A percentile compares a stretch with the other conserved stretches of the same genome.
phyloP scores from a whole-genome alignment of 1,140 invertebrate genomes.

The Meloidogyne exigua region DNA sequence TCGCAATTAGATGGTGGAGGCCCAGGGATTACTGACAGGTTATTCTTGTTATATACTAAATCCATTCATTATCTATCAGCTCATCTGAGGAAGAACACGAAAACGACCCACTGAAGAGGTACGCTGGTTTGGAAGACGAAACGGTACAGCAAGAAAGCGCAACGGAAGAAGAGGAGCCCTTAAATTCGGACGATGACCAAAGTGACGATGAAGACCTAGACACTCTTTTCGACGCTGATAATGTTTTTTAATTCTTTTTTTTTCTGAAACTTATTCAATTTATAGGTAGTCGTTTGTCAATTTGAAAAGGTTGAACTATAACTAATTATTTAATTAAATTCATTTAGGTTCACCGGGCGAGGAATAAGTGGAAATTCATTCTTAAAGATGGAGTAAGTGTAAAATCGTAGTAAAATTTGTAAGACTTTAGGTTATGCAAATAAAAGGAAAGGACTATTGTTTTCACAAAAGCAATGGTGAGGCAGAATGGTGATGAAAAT shows the following conservation, averaged over 20 bases:
- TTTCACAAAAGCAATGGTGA: no score
- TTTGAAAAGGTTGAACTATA: conserved; percentile 85
- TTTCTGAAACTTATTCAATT: no score
- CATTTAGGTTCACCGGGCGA: conserved; percentile 32
- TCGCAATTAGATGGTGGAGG: conserved; percentile 52
- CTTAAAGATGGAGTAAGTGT: conserved; percentile 71
- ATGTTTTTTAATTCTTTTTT: conserved; percentile 70
- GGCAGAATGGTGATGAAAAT: no score
- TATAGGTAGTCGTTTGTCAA: conserved; percentile 81
- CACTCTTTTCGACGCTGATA: conserved; percentile 93
- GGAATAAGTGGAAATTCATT: conserved; percentile 70
- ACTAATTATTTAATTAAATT: not conserved
- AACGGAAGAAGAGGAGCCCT: conserved; percentile 73
- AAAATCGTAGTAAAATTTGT: not conserved
- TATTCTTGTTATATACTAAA: conserved; percentile 37
- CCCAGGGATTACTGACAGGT: conserved; percentile 52
- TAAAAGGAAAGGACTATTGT: no score
- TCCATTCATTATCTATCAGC: conserved; percentile 7
- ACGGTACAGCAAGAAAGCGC: not conserved
- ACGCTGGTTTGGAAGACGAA: conserved; percentile 7
- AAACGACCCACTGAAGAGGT: conserved; percentile 24
- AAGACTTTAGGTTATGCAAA: conserved; percentile 78
- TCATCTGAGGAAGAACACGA: conserved; percentile 18
- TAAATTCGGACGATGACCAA: conserved; percentile 89
- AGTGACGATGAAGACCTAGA: conserved; percentile 91